A percentile compares a stretch with the other conserved stretches of the same genome.
Evolutionary conservation across 1,140 invertebrate species (phyloP).

Genomic region (Drosophila cardini): DNA sequence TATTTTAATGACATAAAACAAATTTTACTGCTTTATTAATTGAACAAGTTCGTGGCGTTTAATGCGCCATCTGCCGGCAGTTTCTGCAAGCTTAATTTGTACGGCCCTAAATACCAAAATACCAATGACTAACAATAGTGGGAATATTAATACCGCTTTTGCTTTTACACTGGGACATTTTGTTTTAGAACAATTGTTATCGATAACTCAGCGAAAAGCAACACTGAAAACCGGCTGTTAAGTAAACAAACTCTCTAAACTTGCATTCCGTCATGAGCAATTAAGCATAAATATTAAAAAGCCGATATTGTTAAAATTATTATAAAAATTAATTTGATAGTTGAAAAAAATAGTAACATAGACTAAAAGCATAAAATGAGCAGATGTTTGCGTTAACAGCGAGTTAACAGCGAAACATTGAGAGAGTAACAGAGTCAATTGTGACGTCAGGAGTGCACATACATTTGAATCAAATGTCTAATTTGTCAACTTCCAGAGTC

Average conservation of each 20-base stretch:
- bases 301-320: not conserved
- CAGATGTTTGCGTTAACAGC: not conserved
- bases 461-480: not conserved
- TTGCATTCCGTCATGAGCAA: not conserved
- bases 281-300: slow-evolving; percentile 1
- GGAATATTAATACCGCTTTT: too few species aligned
- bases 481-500: not conserved
- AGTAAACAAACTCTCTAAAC: not conserved
- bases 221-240: slow-evolving; percentile 24
- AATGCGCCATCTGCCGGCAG: slow-evolving; percentile 1
- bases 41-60: not conserved
- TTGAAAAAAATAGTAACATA: too few species aligned
- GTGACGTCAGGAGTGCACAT: slow-evolving; percentile 15
- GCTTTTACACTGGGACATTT: too few species aligned
- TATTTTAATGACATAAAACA: too few species aligned
- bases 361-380: too few species aligned
- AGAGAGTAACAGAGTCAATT: slow-evolving; percentile 22
- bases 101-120: not conserved
- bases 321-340: not conserved
- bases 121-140: too few species aligned
- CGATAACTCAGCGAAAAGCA: slow-evolving; percentile 15
- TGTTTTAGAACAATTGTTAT: not conserved
- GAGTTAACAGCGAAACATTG: not conserved
- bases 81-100: not conserved
- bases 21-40: not conserved